Percentiles rank a stretch among this genome's conserved stretches.
Conservation (phyloP, 2,888 invertebrate species). For the Macrophya alboannulata region DNA sequence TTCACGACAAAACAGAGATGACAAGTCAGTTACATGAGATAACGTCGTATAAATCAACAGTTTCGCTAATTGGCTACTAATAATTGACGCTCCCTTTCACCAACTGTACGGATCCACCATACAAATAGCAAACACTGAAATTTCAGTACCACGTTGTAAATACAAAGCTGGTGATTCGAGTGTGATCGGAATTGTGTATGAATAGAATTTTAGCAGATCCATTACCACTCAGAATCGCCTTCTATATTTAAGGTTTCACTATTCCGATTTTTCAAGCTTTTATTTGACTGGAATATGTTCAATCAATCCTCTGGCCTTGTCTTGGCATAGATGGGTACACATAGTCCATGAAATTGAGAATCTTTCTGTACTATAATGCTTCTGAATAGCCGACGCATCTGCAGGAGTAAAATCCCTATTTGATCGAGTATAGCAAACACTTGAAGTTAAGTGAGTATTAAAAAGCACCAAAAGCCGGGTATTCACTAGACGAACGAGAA, state of each 20-base stretch:
- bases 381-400: background rate
- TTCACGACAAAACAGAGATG: slow-evolving; percentile 6
- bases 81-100: slow-evolving; percentile 4
- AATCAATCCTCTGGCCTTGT: background rate
- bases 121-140: background rate
- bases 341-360: background rate
- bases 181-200: background rate
- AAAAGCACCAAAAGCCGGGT: background rate
- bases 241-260: background rate
- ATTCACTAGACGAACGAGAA: background rate
- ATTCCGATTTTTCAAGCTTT: no score
- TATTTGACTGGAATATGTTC: background rate
- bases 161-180: background rate
- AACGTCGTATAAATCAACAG: slow-evolving; percentile 5
- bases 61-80: slow-evolving; percentile 38
- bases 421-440: background rate
- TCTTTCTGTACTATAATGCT: background rate
- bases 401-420: background rate
- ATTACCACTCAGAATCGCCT: background rate
- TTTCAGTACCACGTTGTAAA: background rate
- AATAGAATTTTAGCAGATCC: background rate
- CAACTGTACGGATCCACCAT: background rate
- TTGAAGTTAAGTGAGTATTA: background rate
- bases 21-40: background rate
- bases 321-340: background rate